A percentile compares a stretch with the other conserved stretches of the same genome.
Conservation (phyloP, 1,140 invertebrate species). For the Drosophila malerkotliana region DNA sequence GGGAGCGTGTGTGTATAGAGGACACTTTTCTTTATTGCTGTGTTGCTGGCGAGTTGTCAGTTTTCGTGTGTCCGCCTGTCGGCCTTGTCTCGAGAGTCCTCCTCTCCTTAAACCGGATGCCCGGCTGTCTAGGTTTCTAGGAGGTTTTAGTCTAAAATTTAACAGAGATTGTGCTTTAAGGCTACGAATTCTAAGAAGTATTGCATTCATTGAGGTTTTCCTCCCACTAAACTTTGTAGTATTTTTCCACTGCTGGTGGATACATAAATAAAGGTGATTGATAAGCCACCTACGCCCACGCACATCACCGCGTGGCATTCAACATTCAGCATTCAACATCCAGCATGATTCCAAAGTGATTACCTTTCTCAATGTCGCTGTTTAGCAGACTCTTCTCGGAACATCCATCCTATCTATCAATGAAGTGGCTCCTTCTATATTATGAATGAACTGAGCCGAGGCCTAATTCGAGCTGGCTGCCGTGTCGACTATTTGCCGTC, state of each 20-base stretch:
- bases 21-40: slow-evolving; percentile 52
- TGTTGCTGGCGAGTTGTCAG: slow-evolving; percentile 36
- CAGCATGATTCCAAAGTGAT: slow-evolving; percentile 26
- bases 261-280: slow-evolving; percentile 63
- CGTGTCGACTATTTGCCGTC: slow-evolving; percentile 40
- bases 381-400: background rate
- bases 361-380: slow-evolving; percentile 39
- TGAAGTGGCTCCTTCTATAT: slow-evolving; percentile 15
- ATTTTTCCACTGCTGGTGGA: slow-evolving; percentile 9
- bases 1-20: slow-evolving; percentile 9
- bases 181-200: background rate
- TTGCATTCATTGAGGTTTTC: slow-evolving; percentile 3
- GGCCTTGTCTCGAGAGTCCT: slow-evolving; percentile 7
- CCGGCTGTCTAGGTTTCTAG: background rate
- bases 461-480: slow-evolving; percentile 24
- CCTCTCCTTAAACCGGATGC: slow-evolving; percentile 5
- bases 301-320: background rate
- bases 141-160: too few relatives aligned
- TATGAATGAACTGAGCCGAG: slow-evolving; percentile 25
- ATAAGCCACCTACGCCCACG: slow-evolving; percentile 46
- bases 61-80: slow-evolving; percentile 47
- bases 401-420: slow-evolving; percentile 2
- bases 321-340: background rate
- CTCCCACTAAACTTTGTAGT: slow-evolving; percentile 20
- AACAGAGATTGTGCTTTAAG: too few relatives aligned